Evolutionary conservation across 1,140 invertebrate genomes (phyloP).

Genomic region (Drosophila quadrilineata): DNA sequence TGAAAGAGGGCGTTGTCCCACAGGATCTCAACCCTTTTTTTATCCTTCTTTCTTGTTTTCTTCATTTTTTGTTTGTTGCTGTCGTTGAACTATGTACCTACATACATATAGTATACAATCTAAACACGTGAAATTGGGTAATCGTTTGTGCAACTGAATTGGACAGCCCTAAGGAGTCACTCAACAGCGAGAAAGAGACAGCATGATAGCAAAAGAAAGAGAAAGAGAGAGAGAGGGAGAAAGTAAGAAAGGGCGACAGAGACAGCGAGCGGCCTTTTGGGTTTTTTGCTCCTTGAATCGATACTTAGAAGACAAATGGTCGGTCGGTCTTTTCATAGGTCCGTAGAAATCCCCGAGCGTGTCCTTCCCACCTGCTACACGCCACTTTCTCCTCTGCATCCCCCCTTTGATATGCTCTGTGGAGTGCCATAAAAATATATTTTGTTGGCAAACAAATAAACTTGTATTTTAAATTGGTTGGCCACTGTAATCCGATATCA

Average conservation of each 20-base stretch:
- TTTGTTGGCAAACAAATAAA: slow-evolving; percentile 35
- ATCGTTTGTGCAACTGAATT: slow-evolving; percentile 27
- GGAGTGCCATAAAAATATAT: slow-evolving; percentile 22
- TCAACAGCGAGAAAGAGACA: too few relatives aligned
- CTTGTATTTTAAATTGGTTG: slow-evolving; percentile 21
- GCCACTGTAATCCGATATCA: slow-evolving; percentile 22
- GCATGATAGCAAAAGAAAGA: too few relatives aligned
- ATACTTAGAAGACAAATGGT: slow-evolving; percentile 34
- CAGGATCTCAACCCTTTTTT: slow-evolving; percentile 23
- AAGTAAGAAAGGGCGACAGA: too few relatives aligned
- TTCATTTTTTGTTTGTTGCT: too few relatives aligned
- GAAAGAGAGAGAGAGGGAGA: too few relatives aligned
- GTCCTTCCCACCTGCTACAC: slow-evolving; percentile 4
- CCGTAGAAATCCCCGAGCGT: too few relatives aligned
- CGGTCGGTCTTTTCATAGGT: too few relatives aligned
- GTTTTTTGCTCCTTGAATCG: slow-evolving; percentile 10
- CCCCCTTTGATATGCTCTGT: not conserved
- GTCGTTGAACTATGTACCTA: too few relatives aligned
- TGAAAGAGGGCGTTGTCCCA: not conserved
- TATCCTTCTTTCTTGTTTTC: too few relatives aligned
- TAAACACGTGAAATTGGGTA: slow-evolving; percentile 42
- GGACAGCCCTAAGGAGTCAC: slow-evolving; percentile 19
- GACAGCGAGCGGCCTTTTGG: not conserved
- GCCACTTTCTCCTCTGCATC: not conserved
- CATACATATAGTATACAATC: too few relatives aligned